Conservation (phyloP, 2,888 invertebrate species). For the Carcina quercana region DNA sequence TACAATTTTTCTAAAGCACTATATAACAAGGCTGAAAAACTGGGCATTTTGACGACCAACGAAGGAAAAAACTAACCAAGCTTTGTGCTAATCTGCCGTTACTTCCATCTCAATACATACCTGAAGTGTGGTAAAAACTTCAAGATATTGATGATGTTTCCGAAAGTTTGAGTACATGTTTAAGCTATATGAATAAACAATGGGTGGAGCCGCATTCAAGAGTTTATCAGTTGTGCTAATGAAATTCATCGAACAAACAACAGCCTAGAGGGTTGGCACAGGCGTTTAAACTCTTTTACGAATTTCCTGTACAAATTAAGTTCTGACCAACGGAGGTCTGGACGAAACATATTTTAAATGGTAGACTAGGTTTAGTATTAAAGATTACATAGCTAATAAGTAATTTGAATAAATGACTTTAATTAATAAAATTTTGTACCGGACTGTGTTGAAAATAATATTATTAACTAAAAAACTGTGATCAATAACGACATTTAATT, state of each 20-base stretch:
- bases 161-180: not conserved
- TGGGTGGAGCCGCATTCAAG: conserved; percentile 1
- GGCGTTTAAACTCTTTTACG: conserved; percentile 1
- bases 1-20: conserved; percentile 7
- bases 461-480: no score
- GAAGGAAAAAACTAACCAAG: conserved; percentile 2
- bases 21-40: conserved; percentile 5
- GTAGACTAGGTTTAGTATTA: no score
- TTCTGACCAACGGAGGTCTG: no score
- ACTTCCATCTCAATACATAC: conserved; percentile 3
- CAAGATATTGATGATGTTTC: conserved; percentile 1
- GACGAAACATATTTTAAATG: no score
- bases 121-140: conserved; percentile 7
- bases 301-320: not conserved
- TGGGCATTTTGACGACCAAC: conserved; percentile 3
- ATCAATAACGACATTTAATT: no score
- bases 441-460: no score
- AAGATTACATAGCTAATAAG: no score
- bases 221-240: conserved; percentile 5
- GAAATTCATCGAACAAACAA: conserved; percentile 7
- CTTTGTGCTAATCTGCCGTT: conserved; percentile 6
- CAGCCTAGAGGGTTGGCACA: conserved; percentile 5
- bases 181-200: conserved; percentile 2
- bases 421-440: no score
- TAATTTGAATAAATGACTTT: no score